These are phyloP conservation scores for Drosophila neonasuta DNA, from an alignment of 2,888 invertebrate species.

Conservation along the genomic window DNA sequence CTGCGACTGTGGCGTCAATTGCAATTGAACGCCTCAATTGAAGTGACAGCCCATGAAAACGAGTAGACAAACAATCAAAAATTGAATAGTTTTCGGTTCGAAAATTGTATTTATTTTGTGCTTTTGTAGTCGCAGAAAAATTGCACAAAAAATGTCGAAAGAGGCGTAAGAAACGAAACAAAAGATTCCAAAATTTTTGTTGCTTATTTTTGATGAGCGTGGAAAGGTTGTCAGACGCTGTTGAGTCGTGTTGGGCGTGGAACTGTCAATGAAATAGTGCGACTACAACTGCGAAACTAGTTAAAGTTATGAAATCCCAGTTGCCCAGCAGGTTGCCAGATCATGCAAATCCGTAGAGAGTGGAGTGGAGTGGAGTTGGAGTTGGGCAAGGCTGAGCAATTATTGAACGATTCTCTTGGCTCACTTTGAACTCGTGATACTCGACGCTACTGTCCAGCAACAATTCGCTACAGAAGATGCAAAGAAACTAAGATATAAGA, in stretches of 20 bases:
- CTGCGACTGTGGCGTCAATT: constrained; percentile 51
- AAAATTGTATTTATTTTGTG: constrained; percentile 26
- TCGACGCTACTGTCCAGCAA: constrained; percentile 50
- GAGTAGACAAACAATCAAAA: constrained; percentile 62
- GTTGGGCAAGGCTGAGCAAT: constrained; percentile 37
- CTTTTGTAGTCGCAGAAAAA: constrained; percentile 39
- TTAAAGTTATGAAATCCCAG: constrained; percentile 50
- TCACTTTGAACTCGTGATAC: constrained; percentile 17
- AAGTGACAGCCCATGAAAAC: constrained; percentile 71
- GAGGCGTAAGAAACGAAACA: constrained; percentile 39
- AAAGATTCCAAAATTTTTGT: constrained; percentile 25
- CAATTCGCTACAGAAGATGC: constrained; percentile 21
- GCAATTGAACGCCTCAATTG: constrained; percentile 63
- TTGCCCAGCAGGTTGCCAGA: constrained; percentile 18
- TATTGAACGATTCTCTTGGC: constrained; percentile 36
- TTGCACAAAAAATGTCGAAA: constrained; percentile 54
- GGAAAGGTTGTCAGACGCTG: constrained; percentile 39
- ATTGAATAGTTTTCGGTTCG: constrained; percentile 53
- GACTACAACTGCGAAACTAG: constrained; percentile 8
- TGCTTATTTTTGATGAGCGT: constrained; percentile 48
- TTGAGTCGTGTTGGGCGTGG: constrained; percentile 51
- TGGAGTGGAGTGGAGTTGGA: background rate
- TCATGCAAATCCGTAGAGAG: constrained; percentile 56
- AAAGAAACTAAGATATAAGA: constrained; percentile 15
- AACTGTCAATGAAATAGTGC: constrained; percentile 59